phyloP scores from a whole-genome alignment of 2,888 invertebrate species.

The Nomada lathburiana region DNA sequence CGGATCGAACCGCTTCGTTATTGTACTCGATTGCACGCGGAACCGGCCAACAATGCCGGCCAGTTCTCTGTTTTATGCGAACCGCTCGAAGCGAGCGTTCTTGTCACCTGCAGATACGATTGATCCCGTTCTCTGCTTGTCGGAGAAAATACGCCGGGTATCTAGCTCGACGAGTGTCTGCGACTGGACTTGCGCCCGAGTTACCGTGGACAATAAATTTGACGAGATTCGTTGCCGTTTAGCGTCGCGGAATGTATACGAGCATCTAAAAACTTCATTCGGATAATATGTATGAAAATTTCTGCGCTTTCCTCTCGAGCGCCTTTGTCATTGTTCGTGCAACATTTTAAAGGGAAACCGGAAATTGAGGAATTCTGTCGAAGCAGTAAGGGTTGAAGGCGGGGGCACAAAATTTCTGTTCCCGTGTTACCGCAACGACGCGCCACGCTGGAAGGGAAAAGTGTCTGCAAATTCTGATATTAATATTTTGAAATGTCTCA shows the following conservation, averaged over 20 bases:
- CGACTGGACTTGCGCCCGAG: neutral
- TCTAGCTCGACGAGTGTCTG: neutral
- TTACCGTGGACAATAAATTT: neutral
- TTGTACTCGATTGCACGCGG: conserved; percentile 44
- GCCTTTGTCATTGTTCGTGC: neutral
- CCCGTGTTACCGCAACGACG: neutral
- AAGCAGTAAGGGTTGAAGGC: neutral
- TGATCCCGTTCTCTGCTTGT: conserved; percentile 25
- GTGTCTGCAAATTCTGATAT: neutral
- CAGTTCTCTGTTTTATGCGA: conserved; percentile 42
- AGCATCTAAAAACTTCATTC: too few relatives aligned
- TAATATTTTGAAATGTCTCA: neutral
- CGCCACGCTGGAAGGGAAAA: neutral
- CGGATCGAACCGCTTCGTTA: conserved; percentile 38
- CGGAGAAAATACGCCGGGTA: neutral
- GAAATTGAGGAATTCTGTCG: neutral
- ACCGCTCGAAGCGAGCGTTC: conserved; percentile 34
- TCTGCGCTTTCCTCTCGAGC: neutral
- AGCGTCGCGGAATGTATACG: too few relatives aligned
- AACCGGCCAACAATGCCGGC: conserved; percentile 34
- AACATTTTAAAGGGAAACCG: neutral
- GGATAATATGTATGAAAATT: neutral
- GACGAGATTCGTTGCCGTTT: too few relatives aligned
- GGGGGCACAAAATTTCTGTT: neutral
- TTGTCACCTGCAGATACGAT: conserved; percentile 45